These are phyloP conservation scores for Doryteuthis pealeii DNA, from an alignment of 1,140 invertebrate species.

Conservation along the genomic window DNA sequence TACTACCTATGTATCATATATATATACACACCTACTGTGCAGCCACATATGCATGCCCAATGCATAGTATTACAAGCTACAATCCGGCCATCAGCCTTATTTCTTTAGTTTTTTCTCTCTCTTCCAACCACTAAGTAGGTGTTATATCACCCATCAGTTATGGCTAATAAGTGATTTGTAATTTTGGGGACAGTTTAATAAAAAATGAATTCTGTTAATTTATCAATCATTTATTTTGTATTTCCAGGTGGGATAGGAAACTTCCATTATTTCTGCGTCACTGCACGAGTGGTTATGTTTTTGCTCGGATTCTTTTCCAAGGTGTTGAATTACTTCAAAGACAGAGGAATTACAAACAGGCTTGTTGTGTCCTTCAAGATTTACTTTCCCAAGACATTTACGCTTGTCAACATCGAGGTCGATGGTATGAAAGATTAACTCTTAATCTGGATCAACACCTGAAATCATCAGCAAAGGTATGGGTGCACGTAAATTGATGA, in stretches of 20 bases:
- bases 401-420: constrained; percentile 59
- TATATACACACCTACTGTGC: too few species aligned
- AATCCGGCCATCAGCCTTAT: too few species aligned
- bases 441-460: constrained; percentile 64
- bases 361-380: constrained; percentile 58
- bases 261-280: constrained; percentile 61
- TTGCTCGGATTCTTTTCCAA: constrained; percentile 57
- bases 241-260: constrained; percentile 42
- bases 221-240: constrained; percentile 7
- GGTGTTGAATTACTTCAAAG: constrained; percentile 63
- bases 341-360: constrained; percentile 59
- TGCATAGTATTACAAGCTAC: too few species aligned
- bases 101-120: too few species aligned
- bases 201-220: too few species aligned
- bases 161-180: too few species aligned
- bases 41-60: too few species aligned
- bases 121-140: too few species aligned
- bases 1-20: too few species aligned
- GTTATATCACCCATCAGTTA: too few species aligned
- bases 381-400: constrained; percentile 61
- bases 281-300: constrained; percentile 61
- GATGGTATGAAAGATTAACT: constrained; percentile 64
- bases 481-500: too few species aligned
- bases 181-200: too few species aligned
- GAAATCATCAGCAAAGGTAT: constrained; percentile 58